Base-by-base conservation (phyloP, 2,797 vertebrate genomes). In the Hozukius guyotensis region DNA sequence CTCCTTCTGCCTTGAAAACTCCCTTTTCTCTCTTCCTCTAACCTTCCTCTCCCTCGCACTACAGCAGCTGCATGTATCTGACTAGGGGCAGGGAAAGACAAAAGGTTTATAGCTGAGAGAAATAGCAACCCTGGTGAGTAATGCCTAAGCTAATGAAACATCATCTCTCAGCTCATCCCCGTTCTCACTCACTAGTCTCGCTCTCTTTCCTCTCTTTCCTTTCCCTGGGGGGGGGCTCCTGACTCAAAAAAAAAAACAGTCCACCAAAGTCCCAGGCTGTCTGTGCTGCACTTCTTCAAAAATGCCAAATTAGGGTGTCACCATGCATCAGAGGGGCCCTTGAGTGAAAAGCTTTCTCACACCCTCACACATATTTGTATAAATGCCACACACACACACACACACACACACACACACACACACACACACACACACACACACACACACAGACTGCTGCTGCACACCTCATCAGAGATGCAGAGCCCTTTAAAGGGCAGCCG, bases 141-240 rank as follows among this genome's bases (percentile, higher is more conserved):
- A 93, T 84, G 85, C 73, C 79, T 83, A 77, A 80, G 87, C 84
- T 94, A 93, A 94, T 92, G 90, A 93, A 94, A 90, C 88, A 90
- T 91, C 61, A 87, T 91, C 86, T 85, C 68, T 64, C 87, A 66
- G 72, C 81, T 86, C 72, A 82, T 77, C 71, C 49, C 56, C 49
- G 49, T 71, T 83, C 78, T 59, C 76, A 71, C 59, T 68, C 74
- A 42, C 24, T 6, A 29, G 49, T 85, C 82, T 85, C 60, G 42
- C 75, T 80, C 31, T 71, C 36, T 31, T 31, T 27, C 14, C 59
- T 78, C 34, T 74, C 20, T 29, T 42, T 72, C 32, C 11, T 74
- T 72, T 83, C 32, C 75, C 20, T 3, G 59, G 25, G 18, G 53
- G 52, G 63, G 77, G 59, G 62, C 69, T 72, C 77, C 85, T 87